Evolutionary conservation across 2,797 vertebrate species (phyloP).

Genomic region (Remorina albescens): DNA sequence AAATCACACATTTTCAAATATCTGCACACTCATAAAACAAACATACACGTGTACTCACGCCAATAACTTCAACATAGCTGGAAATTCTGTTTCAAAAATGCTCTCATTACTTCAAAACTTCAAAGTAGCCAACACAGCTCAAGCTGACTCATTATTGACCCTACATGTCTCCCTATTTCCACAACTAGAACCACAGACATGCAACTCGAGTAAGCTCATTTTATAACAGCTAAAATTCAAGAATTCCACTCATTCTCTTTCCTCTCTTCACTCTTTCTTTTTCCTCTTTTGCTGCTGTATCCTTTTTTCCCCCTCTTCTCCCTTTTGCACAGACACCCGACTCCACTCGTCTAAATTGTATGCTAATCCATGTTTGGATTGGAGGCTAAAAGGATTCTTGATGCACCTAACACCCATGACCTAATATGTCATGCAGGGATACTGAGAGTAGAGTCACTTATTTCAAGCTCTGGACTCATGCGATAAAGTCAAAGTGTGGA

Average conservation of each 20-base stretch:
- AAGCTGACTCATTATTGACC: conserved; percentile 63
- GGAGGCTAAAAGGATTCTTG: conserved; percentile 77
- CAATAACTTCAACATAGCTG: conserved; percentile 25
- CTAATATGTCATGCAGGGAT: conserved; percentile 67
- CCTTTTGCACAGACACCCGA: conserved; percentile 42
- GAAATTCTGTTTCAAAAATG: conserved; percentile 53
- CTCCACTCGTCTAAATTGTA: conserved; percentile 62
- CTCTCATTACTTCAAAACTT: conserved; percentile 67
- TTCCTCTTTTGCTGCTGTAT: neutral
- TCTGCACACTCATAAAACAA: conserved; percentile 32
- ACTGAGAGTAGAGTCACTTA: conserved; percentile 62
- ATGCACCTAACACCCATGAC: conserved; percentile 71
- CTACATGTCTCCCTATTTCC: conserved; percentile 18
- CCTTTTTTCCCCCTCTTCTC: conserved; percentile 28
- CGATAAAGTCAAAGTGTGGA: conserved; percentile 71
- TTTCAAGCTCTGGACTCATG: conserved; percentile 63
- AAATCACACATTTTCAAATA: conserved; percentile 55
- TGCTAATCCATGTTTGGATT: conserved; percentile 79
- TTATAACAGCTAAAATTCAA: conserved; percentile 14
- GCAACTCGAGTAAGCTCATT: conserved; percentile 19
- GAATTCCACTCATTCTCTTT: conserved; percentile 31
- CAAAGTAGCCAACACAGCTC: conserved; percentile 57
- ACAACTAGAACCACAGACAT: conserved; percentile 20
- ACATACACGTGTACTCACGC: conserved; percentile 22
- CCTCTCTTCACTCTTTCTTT: conserved; percentile 4